Conservation (phyloP, 1,140 invertebrate genomes). For the Reticulitermes speratus region DNA sequence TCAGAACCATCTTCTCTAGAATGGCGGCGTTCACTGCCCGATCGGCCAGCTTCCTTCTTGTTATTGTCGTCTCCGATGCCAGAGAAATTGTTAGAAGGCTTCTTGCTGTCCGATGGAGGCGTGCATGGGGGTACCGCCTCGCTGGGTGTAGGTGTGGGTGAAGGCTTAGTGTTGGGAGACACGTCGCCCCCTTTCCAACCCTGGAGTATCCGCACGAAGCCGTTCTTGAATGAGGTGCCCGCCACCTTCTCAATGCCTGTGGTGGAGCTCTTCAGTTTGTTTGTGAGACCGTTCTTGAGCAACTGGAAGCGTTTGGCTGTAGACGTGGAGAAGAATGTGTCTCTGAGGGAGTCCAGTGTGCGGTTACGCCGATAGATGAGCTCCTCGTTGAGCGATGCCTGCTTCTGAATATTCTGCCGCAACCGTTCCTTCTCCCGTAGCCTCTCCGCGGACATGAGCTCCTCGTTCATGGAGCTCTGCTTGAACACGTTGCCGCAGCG, state of each 20-base stretch:
- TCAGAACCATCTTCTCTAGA: constrained; percentile 85
- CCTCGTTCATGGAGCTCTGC: constrained; percentile 86
- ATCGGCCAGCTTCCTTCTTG: constrained; percentile 44
- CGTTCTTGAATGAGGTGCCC: constrained; percentile 59
- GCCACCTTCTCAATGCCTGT: constrained; percentile 78
- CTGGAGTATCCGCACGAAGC: constrained; percentile 73
- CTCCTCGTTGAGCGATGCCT: constrained; percentile 84
- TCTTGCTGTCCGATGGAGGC: constrained; percentile 37
- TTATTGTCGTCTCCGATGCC: constrained; percentile 37
- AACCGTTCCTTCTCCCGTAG: constrained; percentile 79
- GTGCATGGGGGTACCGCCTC: constrained; percentile 31
- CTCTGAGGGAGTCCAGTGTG: constrained; percentile 69
- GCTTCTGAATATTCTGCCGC: constrained; percentile 83
- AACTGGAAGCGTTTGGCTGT: constrained; percentile 78
- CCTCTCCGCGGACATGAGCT: constrained; percentile 80
- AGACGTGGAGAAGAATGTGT: constrained; percentile 68
- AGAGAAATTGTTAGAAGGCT: constrained; percentile 36
- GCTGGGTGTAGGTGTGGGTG: constrained; percentile 32
- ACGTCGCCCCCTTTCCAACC: constrained; percentile 65
- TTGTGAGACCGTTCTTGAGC: constrained; percentile 79
- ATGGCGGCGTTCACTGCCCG: constrained; percentile 56
- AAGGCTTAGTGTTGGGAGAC: constrained; percentile 19
- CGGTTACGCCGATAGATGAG: constrained; percentile 69
- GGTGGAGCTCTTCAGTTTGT: constrained; percentile 75
- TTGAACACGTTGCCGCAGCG: constrained; percentile 68